Evolutionary conservation across 37 sponge, comb jelly and placozoan species (phyloP).

Genomic region (Lycopodina hypogea): DNA sequence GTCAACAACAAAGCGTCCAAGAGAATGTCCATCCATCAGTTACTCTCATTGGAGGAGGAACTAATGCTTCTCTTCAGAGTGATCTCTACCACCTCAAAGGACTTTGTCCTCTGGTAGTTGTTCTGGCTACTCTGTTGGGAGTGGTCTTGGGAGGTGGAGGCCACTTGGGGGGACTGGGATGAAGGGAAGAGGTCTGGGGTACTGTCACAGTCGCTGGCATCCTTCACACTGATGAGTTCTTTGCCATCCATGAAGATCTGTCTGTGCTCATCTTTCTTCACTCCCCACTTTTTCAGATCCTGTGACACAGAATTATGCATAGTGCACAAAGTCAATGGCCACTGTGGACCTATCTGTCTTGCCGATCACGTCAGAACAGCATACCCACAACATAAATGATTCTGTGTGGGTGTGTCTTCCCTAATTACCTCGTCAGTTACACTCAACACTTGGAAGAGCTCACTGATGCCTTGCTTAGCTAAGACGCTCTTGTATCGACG

Average conservation of each 20-base stretch:
- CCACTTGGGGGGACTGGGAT: too few species aligned
- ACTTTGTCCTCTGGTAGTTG: background rate
- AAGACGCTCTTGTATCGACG: background rate
- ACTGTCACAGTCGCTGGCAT: background rate
- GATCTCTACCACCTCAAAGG: conserved; percentile 37
- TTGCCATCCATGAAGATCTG: conserved; percentile 1
- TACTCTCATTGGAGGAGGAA: too few species aligned
- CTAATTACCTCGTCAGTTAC: conserved; percentile 1
- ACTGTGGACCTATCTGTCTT: too few species aligned
- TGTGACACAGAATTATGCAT: too few species aligned
- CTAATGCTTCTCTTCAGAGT: conserved; percentile 26
- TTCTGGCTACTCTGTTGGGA: background rate
- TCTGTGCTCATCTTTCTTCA: conserved; percentile 7
- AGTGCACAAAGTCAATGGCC: too few species aligned
- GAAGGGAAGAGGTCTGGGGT: conserved; percentile 3
- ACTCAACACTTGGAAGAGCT: conserved; percentile 1
- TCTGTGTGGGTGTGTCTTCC: too few species aligned
- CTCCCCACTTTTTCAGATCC: conserved; percentile 40
- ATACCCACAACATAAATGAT: too few species aligned
- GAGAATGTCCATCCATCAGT: too few species aligned
- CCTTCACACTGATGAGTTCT: background rate
- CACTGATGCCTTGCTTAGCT: conserved; percentile 2
- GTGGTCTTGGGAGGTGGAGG: background rate
- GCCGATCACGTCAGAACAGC: too few species aligned
- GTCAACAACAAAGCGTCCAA: too few species aligned